A percentile compares a stretch with the other conserved stretches of the same genome.
phyloP scores from a whole-genome alignment of 2,113 vertebrate species.

The Petrocephalus microphthalmus region DNA sequence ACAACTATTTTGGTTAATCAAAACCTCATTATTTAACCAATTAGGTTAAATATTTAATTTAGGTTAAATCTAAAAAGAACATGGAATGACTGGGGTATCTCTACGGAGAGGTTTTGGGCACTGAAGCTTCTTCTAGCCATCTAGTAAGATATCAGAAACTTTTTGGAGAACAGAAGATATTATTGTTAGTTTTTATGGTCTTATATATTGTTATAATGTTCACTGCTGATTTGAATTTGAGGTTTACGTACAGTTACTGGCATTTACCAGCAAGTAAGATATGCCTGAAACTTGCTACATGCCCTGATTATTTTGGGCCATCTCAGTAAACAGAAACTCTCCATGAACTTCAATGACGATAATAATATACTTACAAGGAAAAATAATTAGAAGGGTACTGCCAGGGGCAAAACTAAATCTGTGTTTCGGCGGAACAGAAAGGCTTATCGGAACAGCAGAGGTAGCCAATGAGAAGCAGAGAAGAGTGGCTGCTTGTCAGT shows the following conservation, averaged over 20 bases:
- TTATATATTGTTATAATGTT: too few species aligned
- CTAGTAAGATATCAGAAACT: not conserved
- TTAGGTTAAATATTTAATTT: not conserved
- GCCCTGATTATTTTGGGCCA: not conserved
- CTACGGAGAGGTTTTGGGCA: not conserved
- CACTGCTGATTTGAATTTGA: too few species aligned
- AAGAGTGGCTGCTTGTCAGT: constrained; percentile 65
- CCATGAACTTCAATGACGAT: not conserved
- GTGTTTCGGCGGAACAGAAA: constrained; percentile 34
- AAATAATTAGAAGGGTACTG: constrained; percentile 44
- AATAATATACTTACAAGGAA: constrained; percentile 31
- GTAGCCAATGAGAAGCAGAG: constrained; percentile 55
- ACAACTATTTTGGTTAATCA: not conserved
- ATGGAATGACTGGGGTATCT: not conserved
- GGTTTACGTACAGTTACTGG: not conserved
- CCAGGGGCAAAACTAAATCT: constrained; percentile 40
- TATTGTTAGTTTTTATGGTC: too few species aligned
- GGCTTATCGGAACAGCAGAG: constrained; percentile 42
- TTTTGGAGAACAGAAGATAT: not conserved
- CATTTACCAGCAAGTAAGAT: constrained; percentile 30
- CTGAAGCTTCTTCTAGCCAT: not conserved
- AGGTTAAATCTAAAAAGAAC: not conserved
- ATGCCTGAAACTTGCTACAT: not conserved
- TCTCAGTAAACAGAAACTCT: too few species aligned
- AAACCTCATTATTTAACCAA: not conserved